Conservation (phyloP, 1,140 invertebrate species). For the Drosophila subobscura region DNA sequence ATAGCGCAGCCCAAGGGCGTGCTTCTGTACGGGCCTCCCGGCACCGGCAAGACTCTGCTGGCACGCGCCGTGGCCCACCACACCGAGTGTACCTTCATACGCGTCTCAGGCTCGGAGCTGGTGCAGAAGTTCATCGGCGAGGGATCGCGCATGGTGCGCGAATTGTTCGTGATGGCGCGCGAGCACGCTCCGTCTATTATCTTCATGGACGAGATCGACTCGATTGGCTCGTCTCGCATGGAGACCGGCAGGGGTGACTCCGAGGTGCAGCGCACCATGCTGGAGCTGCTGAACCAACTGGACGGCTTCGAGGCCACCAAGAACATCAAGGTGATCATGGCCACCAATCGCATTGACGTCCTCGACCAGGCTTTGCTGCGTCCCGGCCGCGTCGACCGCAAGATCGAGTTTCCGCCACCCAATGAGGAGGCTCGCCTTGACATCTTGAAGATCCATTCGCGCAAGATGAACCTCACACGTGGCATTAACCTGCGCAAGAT, state of each 20-base stretch:
- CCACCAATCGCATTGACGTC: slow-evolving; percentile 99
- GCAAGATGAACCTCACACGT: slow-evolving; percentile 99
- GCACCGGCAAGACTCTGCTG: slow-evolving; percentile 93
- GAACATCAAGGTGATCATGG: slow-evolving; percentile 99
- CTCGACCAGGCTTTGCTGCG: slow-evolving; percentile 97
- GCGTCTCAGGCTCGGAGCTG: slow-evolving; percentile 98
- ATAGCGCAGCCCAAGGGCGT: slow-evolving; percentile 99
- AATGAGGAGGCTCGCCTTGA: slow-evolving; percentile 99
- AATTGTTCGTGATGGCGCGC: slow-evolving; percentile 99
- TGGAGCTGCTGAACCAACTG: slow-evolving; percentile 98
- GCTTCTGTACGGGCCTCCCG: slow-evolving; percentile 97
- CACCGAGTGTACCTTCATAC: slow-evolving; percentile 99
- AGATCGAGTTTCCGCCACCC: slow-evolving; percentile 99
- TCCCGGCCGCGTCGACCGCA: slow-evolving; percentile 98
- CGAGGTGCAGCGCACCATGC: slow-evolving; percentile 99
- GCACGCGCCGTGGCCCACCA: slow-evolving; percentile 99
- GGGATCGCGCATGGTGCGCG: slow-evolving; percentile 99
- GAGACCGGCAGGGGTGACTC: slow-evolving; percentile 99
- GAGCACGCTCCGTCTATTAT: slow-evolving; percentile 99
- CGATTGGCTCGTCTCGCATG: slow-evolving; percentile 98
- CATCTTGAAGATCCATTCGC: slow-evolving; percentile 98
- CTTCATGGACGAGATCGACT: slow-evolving; percentile 99
- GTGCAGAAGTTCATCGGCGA: slow-evolving; percentile 99
- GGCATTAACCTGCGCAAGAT: slow-evolving; percentile 99
- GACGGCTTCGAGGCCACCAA: slow-evolving; percentile 99